Percentiles rank a stretch among this genome's conserved stretches.
These are phyloP conservation scores for Plotosus lineatus DNA, from an alignment of 2,113 vertebrate genomes.

Conservation along the genomic window DNA sequence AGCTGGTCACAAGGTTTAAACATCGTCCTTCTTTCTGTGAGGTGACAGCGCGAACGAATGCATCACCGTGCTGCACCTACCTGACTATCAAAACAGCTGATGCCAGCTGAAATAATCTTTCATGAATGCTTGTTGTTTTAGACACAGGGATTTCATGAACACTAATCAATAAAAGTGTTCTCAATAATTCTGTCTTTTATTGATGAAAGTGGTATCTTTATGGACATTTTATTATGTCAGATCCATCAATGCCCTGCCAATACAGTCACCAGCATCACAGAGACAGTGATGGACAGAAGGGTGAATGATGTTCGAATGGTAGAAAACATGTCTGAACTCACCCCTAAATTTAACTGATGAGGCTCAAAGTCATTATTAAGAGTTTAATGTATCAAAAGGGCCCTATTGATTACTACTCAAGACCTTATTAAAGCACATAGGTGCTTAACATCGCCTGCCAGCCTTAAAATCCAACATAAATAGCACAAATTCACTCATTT, in stretches of 20 bases:
- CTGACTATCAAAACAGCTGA: background rate
- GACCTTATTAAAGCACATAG: constrained; percentile 41
- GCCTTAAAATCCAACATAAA: constrained; percentile 45
- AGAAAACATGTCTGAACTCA: constrained; percentile 24
- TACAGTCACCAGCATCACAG: background rate
- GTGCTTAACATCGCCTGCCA: constrained; percentile 46
- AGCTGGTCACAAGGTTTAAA: too few relatives aligned
- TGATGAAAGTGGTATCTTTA: constrained; percentile 1
- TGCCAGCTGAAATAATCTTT: background rate
- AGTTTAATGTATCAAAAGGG: constrained; percentile 47
- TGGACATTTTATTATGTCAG: constrained; percentile 8
- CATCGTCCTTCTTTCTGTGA: too few relatives aligned
- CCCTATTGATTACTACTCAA: constrained; percentile 44
- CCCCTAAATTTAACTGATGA: constrained; percentile 28
- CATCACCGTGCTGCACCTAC: too few relatives aligned
- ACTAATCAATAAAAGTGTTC: background rate
- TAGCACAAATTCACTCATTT: constrained; percentile 45
- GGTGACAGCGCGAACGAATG: too few relatives aligned
- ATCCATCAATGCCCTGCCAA: background rate
- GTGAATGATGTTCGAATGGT: constrained; percentile 14
- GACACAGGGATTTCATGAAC: background rate
- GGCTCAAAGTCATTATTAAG: constrained; percentile 32
- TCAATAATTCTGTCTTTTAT: background rate
- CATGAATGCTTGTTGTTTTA: background rate
- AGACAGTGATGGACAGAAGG: constrained; percentile 5